These are phyloP conservation scores for Ashinkailepas kermadecensis DNA, from an alignment of 2,888 invertebrate species.

Conservation along the genomic window DNA sequence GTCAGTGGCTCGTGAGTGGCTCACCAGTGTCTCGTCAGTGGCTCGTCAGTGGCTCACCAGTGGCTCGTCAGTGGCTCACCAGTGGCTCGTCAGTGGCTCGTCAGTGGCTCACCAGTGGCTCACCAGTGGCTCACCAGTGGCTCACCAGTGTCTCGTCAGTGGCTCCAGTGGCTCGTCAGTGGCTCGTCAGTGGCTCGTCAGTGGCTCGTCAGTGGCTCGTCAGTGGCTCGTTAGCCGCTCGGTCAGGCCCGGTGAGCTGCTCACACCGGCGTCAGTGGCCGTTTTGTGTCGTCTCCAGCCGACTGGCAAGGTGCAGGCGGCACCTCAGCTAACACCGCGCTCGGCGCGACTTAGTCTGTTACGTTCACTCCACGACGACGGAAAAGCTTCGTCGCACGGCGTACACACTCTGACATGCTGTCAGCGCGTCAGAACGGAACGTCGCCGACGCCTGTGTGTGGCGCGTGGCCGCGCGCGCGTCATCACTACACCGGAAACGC, in stretches of 20 bases:
- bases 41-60: too few species aligned
- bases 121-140: too few species aligned
- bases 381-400: neutral
- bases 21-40: too few species aligned
- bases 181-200: too few species aligned
- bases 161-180: too few species aligned
- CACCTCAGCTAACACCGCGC: neutral
- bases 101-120: too few species aligned
- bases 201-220: neutral
- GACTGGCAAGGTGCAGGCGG: neutral
- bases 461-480: neutral
- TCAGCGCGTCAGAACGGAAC: neutral
- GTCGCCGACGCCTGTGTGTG: neutral
- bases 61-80: too few species aligned
- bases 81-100: too few species aligned
- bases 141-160: too few species aligned
- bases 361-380: neutral
- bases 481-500: neutral
- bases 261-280: neutral
- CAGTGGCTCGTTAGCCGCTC: neutral
- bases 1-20: too few species aligned
- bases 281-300: neutral
- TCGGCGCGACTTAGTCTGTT: neutral
- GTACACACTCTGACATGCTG: neutral
- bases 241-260: too few species aligned